Percentiles rank a stretch among this genome's conserved stretches.
Conservation (phyloP, 2,113 vertebrate species). For the Siphamia tubifer region DNA sequence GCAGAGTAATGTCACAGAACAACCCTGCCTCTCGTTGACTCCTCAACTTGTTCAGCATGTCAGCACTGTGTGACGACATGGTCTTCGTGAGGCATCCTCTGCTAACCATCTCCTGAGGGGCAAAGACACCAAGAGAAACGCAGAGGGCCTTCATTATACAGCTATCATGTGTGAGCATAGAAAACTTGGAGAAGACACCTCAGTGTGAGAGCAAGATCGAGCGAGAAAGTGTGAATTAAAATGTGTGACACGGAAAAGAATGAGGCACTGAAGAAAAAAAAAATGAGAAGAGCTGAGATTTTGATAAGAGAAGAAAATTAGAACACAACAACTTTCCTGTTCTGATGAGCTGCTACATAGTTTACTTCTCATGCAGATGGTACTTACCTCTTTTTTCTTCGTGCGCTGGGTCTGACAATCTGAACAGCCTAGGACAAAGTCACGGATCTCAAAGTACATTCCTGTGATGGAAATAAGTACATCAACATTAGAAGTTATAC, state of each 20-base stretch:
- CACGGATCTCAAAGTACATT: slow-evolving; percentile 83
- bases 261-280: not conserved
- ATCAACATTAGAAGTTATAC: too few species aligned
- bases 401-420: slow-evolving; percentile 66
- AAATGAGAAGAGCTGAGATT: not conserved
- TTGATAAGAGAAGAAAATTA: not conserved
- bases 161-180: not conserved
- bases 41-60: slow-evolving; percentile 78
- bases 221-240: slow-evolving; percentile 25
- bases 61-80: slow-evolving; percentile 69
- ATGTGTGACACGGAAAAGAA: slow-evolving; percentile 11
- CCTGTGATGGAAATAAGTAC: slow-evolving; percentile 67
- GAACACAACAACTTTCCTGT: too few species aligned
- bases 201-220: not conserved
- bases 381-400: slow-evolving; percentile 68
- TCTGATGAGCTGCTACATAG: too few species aligned
- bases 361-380: not conserved
- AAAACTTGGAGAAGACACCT: not conserved
- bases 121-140: not conserved
- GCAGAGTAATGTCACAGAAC: slow-evolving; percentile 84
- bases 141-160: not conserved
- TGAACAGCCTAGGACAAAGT: slow-evolving; percentile 78
- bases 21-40: slow-evolving; percentile 80
- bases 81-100: slow-evolving; percentile 74
- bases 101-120: slow-evolving; percentile 37